Base-by-base conservation (phyloP, 2,797 vertebrate genomes). In the Cirrhinus mrigala region DNA sequence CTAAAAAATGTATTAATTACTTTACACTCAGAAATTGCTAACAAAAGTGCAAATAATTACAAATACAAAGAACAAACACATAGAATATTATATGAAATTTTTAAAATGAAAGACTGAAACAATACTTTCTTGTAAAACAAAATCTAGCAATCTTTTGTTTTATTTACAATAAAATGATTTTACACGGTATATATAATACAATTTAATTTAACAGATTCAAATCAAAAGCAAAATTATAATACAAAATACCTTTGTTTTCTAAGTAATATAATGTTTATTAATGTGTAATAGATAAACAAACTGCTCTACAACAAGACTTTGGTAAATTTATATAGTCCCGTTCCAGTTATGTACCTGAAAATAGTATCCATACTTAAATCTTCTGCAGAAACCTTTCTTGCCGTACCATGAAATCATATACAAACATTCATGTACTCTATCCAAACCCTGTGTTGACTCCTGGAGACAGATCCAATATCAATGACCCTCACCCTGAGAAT, bases 371-470 rank as follows among this genome's bases (percentile, higher is more conserved):
- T 62, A 11, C 37, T 11, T 62, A 79, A 46, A 62, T 18, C 40
- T 64, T 79, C 40, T 64, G 22, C 40, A 73, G 70, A 48, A 48
- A 73, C 22, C 3, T 73, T n/a, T 46, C 12, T 12, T 46, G 70
- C n/a, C 3, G 12, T 27, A 24, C 77, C 16, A 79, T 64, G 58
- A 79, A 64, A 66, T 48, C 56, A 78, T 60, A 78, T 22, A 66
- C 77, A 66, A 48, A 79, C 16, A 22, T 66, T 79, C 3, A 79
- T 22, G 16, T 62, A 10, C 10, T 48, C 44, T 44, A 24, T 62
- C n/a, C 56, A 24, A 60, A 46, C 56, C 15, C 76, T 62, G 9
- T 78, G 60, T 66, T 79, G 60, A 79, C 58, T 79, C 60, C 40
- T 8, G 70, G 20, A 48, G 70, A 73, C 70, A 73, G 70, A 73